A percentile compares a stretch with the other conserved stretches of the same genome.
Evolutionary conservation across 2,888 invertebrate species (phyloP).

Genomic region (Harpalus rubripes): DNA sequence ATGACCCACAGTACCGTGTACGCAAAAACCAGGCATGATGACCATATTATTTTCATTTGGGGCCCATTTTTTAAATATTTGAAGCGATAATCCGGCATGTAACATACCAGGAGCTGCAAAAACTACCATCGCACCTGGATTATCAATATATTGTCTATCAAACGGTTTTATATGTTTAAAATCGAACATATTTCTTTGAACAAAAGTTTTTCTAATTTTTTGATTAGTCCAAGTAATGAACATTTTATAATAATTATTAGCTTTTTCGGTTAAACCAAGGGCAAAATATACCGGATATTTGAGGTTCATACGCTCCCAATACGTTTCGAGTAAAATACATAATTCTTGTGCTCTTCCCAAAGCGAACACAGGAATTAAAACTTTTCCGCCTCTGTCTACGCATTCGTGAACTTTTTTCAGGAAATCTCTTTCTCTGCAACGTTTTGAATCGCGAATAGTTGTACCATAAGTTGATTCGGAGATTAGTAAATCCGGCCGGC

Average conservation of each 20-base stretch:
- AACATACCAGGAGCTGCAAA: conserved; percentile 99
- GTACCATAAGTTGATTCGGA: conserved; percentile 99
- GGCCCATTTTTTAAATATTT: conserved; percentile 99
- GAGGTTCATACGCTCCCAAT: conserved; percentile 99
- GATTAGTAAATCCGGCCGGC: conserved; percentile 96
- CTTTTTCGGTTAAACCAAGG: conserved; percentile 97
- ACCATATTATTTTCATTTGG: conserved; percentile 99
- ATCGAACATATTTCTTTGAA: conserved; percentile 99
- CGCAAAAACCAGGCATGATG: conserved; percentile 99
- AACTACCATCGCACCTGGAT: conserved; percentile 99
- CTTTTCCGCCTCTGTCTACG: conserved; percentile 98
- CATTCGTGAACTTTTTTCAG: conserved; percentile 98
- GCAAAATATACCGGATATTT: conserved; percentile 99
- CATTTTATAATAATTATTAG: conserved; percentile 99
- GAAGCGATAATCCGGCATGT: conserved; percentile 97
- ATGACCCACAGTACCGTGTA: conserved; percentile 98
- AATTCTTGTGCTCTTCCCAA: conserved; percentile 98
- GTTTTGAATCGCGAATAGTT: conserved; percentile 98
- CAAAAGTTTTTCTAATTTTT: conserved; percentile 99
- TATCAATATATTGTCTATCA: conserved; percentile 96
- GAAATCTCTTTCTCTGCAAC: conserved; percentile 98
- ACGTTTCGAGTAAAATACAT: conserved; percentile 98
- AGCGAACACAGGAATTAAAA: conserved; percentile 99
- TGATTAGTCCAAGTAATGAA: conserved; percentile 99
- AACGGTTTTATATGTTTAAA: conserved; percentile 99